Evolutionary conservation across 2,888 invertebrate species (phyloP), one percentile per base, ranked within the genome.

Genomic region (Conomelus anceps): DNA sequence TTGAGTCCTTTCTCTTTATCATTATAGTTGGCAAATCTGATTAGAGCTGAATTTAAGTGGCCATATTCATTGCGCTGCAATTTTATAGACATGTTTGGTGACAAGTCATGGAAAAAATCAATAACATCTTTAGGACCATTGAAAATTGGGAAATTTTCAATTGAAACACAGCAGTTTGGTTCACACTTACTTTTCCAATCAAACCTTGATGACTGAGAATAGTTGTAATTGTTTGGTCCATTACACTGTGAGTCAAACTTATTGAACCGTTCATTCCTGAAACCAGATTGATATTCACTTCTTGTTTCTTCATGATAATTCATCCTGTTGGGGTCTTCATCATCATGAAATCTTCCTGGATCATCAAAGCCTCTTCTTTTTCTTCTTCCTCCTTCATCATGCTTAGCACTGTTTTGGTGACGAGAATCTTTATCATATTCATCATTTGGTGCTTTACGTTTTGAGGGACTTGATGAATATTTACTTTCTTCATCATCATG

Each of bases 71-170:
- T n/a, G 3, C 63, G 63, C 13, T 63, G 63, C 63, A 63, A 7
- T 63, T 63, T 63, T 20, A 63, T 63, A 63, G 3, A 3, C 63
- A 63, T 63, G 1, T 63, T 7, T 63, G 63, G 63, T n/a, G 89
- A 91, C 85, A 96, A 93, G 85, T 97, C 97, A 6, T 95, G 95
- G 93, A 98, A 98, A 92, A 98, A 97, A 89, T 96, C 95, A 17
- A 98, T 94, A 0, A 98, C 94, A 92, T 98, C 98, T 84, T 96
- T 95, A 93, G 97, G 97, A 86, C 95, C 96, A 0, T 97, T 96
- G 91, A 93, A 94, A 22, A 95, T 94, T 4, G 97, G 96, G 92
- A 98, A 94, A 91, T 96, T 96, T 24, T 95, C 94, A 6, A 97
- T 94, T 92, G 96, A 96, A 1, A 98, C 95, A 92, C 97, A 97